Evolutionary conservation across 2,888 invertebrate genomes (phyloP).

Genomic region (Bombyx huttoni): DNA sequence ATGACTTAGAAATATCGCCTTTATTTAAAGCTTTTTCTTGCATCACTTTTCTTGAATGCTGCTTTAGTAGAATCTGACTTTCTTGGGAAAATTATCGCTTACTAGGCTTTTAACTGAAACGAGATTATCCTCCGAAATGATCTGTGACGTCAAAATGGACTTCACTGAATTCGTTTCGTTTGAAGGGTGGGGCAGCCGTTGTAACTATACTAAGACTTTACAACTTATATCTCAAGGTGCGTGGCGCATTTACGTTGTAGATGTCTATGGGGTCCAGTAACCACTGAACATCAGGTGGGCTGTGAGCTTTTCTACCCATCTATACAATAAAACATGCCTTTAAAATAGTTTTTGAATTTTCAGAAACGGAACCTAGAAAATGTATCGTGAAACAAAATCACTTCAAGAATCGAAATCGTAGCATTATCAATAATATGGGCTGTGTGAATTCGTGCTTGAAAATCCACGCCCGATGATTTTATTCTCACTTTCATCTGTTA

Average conservation of each 20-base stretch:
- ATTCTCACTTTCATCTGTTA: background rate
- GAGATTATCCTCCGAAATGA: constrained; percentile 3
- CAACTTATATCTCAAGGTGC: too few species aligned
- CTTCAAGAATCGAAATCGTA: too few species aligned
- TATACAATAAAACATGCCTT: too few species aligned
- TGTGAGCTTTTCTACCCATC: too few species aligned
- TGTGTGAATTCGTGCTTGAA: background rate
- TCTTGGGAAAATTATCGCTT: constrained; percentile 2
- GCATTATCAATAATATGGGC: background rate
- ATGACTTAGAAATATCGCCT: background rate
- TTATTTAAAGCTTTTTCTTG: background rate
- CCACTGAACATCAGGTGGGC: too few species aligned
- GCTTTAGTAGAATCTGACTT: background rate
- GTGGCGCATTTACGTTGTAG: too few species aligned
- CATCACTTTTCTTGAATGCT: background rate
- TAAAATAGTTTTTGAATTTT: too few species aligned
- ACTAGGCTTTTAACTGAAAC: constrained; percentile 1
- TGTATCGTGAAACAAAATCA: too few species aligned
- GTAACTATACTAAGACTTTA: too few species aligned
- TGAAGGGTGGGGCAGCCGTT: too few species aligned
- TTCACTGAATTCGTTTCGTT: background rate
- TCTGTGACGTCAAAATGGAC: constrained; percentile 4
- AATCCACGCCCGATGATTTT: background rate
- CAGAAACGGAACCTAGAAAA: too few species aligned
- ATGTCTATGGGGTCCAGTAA: too few species aligned